phyloP scores from a whole-genome alignment of 2,113 vertebrate genomes.

The Amphilophus citrinellus region DNA sequence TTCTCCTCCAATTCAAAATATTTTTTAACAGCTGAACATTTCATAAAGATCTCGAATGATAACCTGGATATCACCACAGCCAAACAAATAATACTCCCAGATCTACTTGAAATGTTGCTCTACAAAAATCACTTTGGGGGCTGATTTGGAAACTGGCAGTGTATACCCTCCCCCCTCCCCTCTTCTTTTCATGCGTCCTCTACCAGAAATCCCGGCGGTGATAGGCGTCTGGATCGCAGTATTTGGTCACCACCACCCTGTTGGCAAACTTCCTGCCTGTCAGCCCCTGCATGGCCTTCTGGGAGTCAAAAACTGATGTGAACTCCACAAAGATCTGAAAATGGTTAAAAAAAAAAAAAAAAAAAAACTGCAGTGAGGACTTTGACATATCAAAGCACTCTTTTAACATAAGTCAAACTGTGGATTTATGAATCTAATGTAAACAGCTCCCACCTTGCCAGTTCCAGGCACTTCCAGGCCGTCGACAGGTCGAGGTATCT shows the following conservation, averaged over 20 bases:
- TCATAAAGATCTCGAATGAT: slow-evolving; percentile 49
- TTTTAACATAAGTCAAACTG: neutral
- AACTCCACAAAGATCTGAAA: slow-evolving; percentile 94
- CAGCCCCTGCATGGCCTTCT: slow-evolving; percentile 95
- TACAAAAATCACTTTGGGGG: slow-evolving; percentile 38
- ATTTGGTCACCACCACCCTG: slow-evolving; percentile 95
- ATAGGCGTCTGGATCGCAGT: slow-evolving; percentile 94
- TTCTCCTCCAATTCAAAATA: slow-evolving; percentile 13
- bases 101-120: slow-evolving; percentile 56
- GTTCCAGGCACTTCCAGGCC: slow-evolving; percentile 93
- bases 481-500: slow-evolving; percentile 93
- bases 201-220: slow-evolving; percentile 95
- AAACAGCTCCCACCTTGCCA: slow-evolving; percentile 84
- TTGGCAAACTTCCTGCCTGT: slow-evolving; percentile 95
- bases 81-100: slow-evolving; percentile 35
- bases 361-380: neutral
- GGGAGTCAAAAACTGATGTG: slow-evolving; percentile 92
- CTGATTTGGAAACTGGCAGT: slow-evolving; percentile 56
- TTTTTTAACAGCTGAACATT: slow-evolving; percentile 35
- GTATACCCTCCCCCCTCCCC: neutral
- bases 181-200: slow-evolving; percentile 59
- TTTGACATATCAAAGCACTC: neutral
- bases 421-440: neutral
- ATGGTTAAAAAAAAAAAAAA: neutral
- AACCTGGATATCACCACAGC: slow-evolving; percentile 28